phyloP scores from a whole-genome alignment of 1,140 invertebrate genomes.

The Eueides isabella region DNA sequence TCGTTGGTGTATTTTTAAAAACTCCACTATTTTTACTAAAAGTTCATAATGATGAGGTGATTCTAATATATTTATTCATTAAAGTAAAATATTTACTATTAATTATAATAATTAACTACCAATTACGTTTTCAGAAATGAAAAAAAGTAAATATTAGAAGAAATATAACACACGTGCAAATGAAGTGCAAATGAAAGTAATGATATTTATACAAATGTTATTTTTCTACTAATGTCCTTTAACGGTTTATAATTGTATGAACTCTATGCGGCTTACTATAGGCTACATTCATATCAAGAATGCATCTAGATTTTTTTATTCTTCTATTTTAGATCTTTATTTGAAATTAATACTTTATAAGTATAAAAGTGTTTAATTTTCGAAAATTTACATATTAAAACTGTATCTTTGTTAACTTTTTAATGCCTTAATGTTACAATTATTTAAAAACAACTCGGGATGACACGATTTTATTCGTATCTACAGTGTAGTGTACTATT shows the following conservation, averaged over 20 bases:
- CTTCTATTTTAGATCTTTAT: background rate
- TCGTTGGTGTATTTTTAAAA: conserved; percentile 24
- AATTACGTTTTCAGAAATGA: too few relatives aligned
- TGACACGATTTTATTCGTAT: too few relatives aligned
- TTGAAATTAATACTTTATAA: too few relatives aligned
- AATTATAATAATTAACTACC: too few relatives aligned
- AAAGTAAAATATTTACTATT: background rate
- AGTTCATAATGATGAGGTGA: background rate
- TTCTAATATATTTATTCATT: background rate
- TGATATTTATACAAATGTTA: background rate
- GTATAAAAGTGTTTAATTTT: background rate
- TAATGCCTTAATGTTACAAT: too few relatives aligned
- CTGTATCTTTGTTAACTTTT: background rate
- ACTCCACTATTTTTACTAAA: background rate
- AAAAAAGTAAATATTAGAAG: too few relatives aligned
- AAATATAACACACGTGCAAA: too few relatives aligned
- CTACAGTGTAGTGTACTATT: too few relatives aligned
- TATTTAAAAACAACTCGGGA: too few relatives aligned
- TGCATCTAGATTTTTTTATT: conserved; percentile 26
- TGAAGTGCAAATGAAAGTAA: background rate
- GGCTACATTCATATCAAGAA: conserved; percentile 19
- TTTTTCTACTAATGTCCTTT: conserved; percentile 34
- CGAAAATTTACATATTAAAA: background rate
- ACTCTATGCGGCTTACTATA: conserved; percentile 23
- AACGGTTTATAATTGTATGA: conserved; percentile 30